Evolutionary conservation across 1,140 invertebrate genomes (phyloP), one percentile per base, ranked within the genome.

Genomic region (Augochlora pura): DNA sequence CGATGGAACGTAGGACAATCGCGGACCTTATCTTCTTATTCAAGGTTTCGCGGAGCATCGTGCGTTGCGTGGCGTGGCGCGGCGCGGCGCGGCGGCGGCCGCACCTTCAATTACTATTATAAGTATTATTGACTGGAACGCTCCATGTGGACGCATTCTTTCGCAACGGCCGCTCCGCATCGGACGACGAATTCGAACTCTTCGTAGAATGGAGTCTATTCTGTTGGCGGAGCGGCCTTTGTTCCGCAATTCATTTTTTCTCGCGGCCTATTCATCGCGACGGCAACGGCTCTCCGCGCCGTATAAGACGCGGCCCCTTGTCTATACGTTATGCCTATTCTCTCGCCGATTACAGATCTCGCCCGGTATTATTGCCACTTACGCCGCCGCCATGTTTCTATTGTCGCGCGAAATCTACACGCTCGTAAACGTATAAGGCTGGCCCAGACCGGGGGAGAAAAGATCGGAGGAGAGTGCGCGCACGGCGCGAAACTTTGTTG

Each of bases 101-200:
- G 64, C 64, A 67, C 73, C 52, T 59, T 49, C 39, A 39, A 59
- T 52, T 54, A 25, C 52, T 60, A 46, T 76, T 59, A 68, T 21
- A 46, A 76, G 52, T 75, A 75, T 75, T 75, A 59, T 64, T 27
- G 49, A 9, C n/a, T 46, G 32, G 52, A 68, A 42, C n/a, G 52
- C 46, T 46, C 39, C 64, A 32, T 68, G 52, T 42, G 18, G 32
- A 42, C 49, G 42, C 67, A 69, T 69, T 69, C 67, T 57, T 69
- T 52, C 46, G 23, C 32, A n/a, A 32, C n/a, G 27, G 21, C 60
- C 16, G 18, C 39, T 16, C 39, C 27, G 18, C 62, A 3, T 18
- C 14, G 27, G 42, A 66, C 64, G 64, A 49, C 64, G 21, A 65
- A 23, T 52, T 49, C n/a, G 59, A 49, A 52, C 72, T 65, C 60